Evolutionary conservation across 2,888 invertebrate species (phyloP).

Genomic region (Cryptocephalus primarius): DNA sequence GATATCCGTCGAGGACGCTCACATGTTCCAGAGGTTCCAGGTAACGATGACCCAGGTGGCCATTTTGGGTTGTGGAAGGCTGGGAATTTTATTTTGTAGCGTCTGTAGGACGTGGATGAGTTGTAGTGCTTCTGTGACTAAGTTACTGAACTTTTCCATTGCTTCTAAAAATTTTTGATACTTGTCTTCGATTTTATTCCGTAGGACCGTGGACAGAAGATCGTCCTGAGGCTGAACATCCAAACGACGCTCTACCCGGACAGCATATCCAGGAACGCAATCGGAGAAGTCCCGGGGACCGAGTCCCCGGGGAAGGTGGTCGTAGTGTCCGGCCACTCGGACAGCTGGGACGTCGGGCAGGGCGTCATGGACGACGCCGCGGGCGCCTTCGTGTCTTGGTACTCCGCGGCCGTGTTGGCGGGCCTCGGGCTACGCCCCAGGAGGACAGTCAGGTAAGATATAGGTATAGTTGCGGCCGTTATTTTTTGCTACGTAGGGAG

Average conservation of each 20-base stretch:
- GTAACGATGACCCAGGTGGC: too few relatives aligned
- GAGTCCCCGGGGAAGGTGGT: constrained; percentile 46
- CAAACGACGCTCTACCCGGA: constrained; percentile 45
- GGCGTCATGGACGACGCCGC: constrained; percentile 84
- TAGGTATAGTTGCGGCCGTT: not conserved
- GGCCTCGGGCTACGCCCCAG: constrained; percentile 52
- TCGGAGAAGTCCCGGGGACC: constrained; percentile 55
- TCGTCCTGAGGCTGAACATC: constrained; percentile 54
- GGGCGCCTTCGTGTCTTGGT: constrained; percentile 70
- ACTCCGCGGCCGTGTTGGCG: constrained; percentile 56
- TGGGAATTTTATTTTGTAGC: too few relatives aligned
- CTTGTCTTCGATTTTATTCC: too few relatives aligned
- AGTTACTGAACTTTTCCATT: too few relatives aligned
- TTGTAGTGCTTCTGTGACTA: too few relatives aligned
- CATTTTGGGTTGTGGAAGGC: too few relatives aligned
- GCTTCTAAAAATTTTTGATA: too few relatives aligned
- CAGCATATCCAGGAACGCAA: constrained; percentile 57
- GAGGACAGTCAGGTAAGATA: constrained; percentile 53
- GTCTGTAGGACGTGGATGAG: too few relatives aligned
- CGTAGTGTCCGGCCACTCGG: constrained; percentile 72
- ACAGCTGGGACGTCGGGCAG: constrained; percentile 80
- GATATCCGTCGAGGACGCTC: constrained; percentile 70
- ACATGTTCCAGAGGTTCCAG: constrained; percentile 49
- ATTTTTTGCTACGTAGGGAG: too few relatives aligned
- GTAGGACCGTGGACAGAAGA: constrained; percentile 22